Percentiles rank a stretch among this genome's conserved stretches.
phyloP scores from a whole-genome alignment of 2,888 invertebrate species.

The Drosophila recens region DNA sequence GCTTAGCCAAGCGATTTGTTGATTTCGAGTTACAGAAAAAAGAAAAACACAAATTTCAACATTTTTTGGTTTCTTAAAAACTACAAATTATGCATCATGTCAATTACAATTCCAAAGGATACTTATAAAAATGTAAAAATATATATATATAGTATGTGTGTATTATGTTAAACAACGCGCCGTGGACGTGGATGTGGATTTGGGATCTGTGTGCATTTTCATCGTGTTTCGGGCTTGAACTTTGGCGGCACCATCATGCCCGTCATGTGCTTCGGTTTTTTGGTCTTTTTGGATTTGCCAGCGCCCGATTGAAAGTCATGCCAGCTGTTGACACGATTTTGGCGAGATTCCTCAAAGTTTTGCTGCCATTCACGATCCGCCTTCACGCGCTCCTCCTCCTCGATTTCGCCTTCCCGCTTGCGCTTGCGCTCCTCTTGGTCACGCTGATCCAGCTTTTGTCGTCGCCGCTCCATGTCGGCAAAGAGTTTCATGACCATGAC shows the following conservation, averaged over 20 bases:
- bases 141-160: conserved; percentile 44
- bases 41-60: conserved; percentile 5
- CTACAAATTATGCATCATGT: conserved; percentile 70
- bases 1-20: neutral
- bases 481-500: conserved; percentile 99
- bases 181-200: conserved; percentile 2
- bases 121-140: conserved; percentile 80
- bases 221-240: conserved; percentile 96
- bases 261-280: conserved; percentile 92
- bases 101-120: conserved; percentile 70
- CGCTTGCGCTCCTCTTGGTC: conserved; percentile 97
- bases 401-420: conserved; percentile 96
- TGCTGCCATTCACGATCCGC: conserved; percentile 98
- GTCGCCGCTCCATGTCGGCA: conserved; percentile 98
- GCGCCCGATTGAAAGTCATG: conserved; percentile 93
- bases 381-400: conserved; percentile 95
- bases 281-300: conserved; percentile 88
- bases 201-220: conserved; percentile 24
- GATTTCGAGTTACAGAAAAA: neutral
- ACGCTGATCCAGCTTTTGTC: conserved; percentile 93
- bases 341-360: conserved; percentile 98
- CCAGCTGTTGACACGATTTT: conserved; percentile 97
- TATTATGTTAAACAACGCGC: conserved; percentile 44
- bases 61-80: conserved; percentile 50
- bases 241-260: conserved; percentile 94